phyloP scores from a whole-genome alignment of 2,888 invertebrate genomes.

The Pilophorus perplexus region DNA sequence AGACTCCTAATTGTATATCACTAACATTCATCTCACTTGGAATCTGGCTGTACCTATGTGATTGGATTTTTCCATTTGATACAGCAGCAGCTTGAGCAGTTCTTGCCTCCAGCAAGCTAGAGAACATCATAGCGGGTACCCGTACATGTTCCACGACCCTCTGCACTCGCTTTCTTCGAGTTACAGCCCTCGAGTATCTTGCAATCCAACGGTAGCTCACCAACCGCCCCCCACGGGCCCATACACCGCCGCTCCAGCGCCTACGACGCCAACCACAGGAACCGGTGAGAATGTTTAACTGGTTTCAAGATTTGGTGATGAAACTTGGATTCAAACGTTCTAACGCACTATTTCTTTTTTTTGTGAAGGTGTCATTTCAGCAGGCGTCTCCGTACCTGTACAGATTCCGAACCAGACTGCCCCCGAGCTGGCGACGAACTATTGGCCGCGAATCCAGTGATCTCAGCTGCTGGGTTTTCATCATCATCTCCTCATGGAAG shows the following conservation, averaged over 20 bases:
- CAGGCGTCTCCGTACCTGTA: constrained; percentile 87
- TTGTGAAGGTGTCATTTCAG: constrained; percentile 86
- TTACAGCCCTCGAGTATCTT: constrained; percentile 65
- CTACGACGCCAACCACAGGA: constrained; percentile 52
- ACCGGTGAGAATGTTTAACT: constrained; percentile 48
- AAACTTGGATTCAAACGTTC: not conserved
- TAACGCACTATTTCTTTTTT: not conserved
- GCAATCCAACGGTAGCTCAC: constrained; percentile 55
- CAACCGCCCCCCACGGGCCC: constrained; percentile 52
- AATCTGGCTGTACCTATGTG: not conserved
- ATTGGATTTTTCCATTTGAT: not conserved
- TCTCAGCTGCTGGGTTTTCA: constrained; percentile 87
- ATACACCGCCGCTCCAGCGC: constrained; percentile 51
- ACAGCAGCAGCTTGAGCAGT: constrained; percentile 72
- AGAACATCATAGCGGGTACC: constrained; percentile 63
- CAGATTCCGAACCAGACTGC: constrained; percentile 81
- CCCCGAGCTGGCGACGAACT: constrained; percentile 65
- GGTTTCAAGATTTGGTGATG: not conserved
- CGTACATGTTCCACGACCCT: constrained; percentile 87
- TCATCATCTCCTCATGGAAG: constrained; percentile 64
- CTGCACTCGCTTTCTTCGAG: constrained; percentile 71
- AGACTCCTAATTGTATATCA: no score
- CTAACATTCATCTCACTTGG: no score
- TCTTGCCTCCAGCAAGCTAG: constrained; percentile 77
- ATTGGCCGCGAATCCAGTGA: constrained; percentile 92